These are phyloP conservation scores for Pomatostomus ruficeps DNA, from an alignment of 2,113 vertebrate genomes.

Conservation along the genomic window DNA sequence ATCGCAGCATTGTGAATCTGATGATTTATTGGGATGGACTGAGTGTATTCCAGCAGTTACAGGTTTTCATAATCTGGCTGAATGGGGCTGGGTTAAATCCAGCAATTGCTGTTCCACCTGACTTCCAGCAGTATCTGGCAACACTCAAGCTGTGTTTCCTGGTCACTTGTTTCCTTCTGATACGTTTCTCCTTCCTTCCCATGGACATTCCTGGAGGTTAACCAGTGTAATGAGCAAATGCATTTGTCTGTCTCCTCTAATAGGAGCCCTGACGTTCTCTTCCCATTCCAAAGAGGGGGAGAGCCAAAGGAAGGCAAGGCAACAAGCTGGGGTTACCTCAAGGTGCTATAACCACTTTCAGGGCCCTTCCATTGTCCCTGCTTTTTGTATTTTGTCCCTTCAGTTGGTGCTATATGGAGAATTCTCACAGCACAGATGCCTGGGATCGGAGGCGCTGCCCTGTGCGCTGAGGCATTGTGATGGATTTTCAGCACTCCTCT, in stretches of 20 bases:
- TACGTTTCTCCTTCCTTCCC: neutral
- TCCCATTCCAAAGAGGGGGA: neutral
- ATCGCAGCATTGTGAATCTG: fast-evolving
- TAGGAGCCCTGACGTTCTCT: neutral
- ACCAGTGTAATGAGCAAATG: neutral
- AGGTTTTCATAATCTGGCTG: neutral
- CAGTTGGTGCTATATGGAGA: neutral
- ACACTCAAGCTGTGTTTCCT: neutral
- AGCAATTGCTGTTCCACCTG: neutral
- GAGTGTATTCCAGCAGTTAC: neutral
- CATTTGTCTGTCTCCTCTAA: neutral
- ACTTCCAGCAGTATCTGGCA: neutral
- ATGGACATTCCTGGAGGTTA: neutral
- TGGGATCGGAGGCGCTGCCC: neutral
- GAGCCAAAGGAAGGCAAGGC: neutral
- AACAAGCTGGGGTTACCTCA: neutral
- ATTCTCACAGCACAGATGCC: fast-evolving
- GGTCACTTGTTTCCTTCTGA: neutral
- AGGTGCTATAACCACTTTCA: neutral
- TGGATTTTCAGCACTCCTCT: neutral
- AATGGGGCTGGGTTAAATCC: neutral
- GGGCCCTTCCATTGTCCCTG: neutral
- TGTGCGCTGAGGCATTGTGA: neutral
- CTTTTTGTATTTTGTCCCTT: neutral
- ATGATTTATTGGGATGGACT: neutral